Percentiles rank a stretch among this genome's conserved stretches.
Conservation (phyloP, 2,888 invertebrate species). For the Cotesia congregata region DNA sequence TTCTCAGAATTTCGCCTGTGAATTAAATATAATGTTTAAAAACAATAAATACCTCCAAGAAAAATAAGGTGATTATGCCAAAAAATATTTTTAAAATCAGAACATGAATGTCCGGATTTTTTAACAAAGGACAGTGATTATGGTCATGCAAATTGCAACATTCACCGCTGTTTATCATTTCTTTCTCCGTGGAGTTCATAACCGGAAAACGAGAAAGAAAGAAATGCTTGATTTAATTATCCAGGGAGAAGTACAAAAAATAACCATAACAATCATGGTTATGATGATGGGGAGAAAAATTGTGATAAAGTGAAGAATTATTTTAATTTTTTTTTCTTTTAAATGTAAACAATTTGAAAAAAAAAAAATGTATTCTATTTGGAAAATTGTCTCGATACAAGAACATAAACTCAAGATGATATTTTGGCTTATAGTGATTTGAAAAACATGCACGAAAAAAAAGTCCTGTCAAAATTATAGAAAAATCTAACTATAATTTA, state of each 20-base stretch:
- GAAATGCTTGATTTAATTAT: constrained; percentile 40
- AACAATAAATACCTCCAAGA: not conserved
- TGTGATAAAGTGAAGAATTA: no score
- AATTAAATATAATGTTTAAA: not conserved
- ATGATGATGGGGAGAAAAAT: no score
- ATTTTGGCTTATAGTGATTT: no score
- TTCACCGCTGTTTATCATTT: constrained; percentile 62
- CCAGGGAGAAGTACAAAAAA: not conserved
- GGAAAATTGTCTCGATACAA: no score
- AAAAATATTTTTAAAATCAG: not conserved
- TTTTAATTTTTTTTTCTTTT: no score
- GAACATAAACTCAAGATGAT: no score
- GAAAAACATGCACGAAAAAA: no score
- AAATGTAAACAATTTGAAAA: no score
- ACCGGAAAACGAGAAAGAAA: constrained; percentile 28
- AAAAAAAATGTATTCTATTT: no score
- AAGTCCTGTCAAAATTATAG: no score
- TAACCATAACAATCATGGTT: not conserved
- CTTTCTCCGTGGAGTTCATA: constrained; percentile 42
- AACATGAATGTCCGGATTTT: not conserved
- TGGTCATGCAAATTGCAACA: constrained; percentile 59
- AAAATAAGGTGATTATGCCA: constrained; percentile 5
- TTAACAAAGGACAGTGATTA: constrained; percentile 54
- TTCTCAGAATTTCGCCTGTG: not conserved
- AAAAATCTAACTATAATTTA: no score